Conservation (phyloP, 2,113 vertebrate species). For the Rattus norvegicus region DNA sequence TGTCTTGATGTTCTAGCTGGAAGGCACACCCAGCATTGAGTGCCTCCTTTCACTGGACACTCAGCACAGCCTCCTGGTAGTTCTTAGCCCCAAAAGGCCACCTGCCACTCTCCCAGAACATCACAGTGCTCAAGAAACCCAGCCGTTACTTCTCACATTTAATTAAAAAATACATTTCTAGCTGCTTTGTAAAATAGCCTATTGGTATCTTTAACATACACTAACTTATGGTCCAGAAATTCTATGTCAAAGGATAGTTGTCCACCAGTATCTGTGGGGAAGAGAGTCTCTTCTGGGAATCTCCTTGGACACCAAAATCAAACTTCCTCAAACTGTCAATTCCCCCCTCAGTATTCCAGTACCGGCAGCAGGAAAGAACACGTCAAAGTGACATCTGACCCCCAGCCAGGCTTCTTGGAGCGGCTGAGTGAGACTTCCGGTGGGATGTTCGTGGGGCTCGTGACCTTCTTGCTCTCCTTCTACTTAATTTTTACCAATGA, state of each 20-base stretch:
- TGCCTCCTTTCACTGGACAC: neutral
- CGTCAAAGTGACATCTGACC: slow-evolving; percentile 84
- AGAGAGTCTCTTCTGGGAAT: neutral
- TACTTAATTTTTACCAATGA: slow-evolving; percentile 98
- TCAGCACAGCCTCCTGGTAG: neutral
- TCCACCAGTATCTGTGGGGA: neutral
- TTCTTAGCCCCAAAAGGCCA: neutral
- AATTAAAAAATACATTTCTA: neutral
- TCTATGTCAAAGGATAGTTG: neutral
- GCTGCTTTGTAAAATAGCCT: neutral
- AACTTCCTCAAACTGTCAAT: neutral
- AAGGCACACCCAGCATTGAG: neutral
- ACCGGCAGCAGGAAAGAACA: slow-evolving; percentile 85
- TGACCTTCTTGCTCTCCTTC: slow-evolving; percentile 92
- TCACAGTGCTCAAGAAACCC: neutral
- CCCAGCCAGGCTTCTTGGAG: slow-evolving; percentile 95
- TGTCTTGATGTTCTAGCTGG: neutral
- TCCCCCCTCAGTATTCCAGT: slow-evolving; percentile 80
- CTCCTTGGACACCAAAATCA: neutral
- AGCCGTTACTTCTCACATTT: neutral
- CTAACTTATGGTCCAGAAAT: neutral
- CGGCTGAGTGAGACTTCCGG: slow-evolving; percentile 93
- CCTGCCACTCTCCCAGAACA: neutral
- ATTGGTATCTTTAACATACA: neutral
- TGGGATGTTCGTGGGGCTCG: slow-evolving; percentile 91